Base-by-base conservation (phyloP, 2,113 vertebrate species). In the Ceyx margarethae region DNA sequence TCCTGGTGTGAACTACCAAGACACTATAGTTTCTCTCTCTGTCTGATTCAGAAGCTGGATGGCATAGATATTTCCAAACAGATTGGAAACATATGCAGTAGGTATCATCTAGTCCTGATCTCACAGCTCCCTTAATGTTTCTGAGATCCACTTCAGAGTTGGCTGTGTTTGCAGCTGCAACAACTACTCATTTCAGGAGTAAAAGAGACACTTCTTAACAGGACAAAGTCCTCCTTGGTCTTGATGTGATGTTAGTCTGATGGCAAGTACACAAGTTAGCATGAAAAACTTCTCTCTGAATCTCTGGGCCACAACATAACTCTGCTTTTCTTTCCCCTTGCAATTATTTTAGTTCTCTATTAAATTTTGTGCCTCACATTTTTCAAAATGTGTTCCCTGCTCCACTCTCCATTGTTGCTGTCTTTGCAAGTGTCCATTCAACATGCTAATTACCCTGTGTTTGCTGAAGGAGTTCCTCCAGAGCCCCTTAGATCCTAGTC, bases 391-490 rank as follows among this genome's bases (percentile, higher is more conserved):
- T 60, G 29, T 81, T 87, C 46, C 17, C 10, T 88, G 5, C 8
- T 90, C 9, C 37, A 28, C 10, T 65, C n/a, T 46, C 46, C 19
- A 31, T 15, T 69, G 58, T 53, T 72, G 26, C 19, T 67, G 15
- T 51, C 81, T 91, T 92, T 87, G 54, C 54, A 90, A 22, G 9
- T 58, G 46, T 93, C 83, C 81, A 79, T 87, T 82, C 78, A 56
- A 62, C 48, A 64, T 29, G 57, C 2, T 92, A 87, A 95, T 89
- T 92, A 61, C 57, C 50, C 26, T 75, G 28, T 58, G 54, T 89
- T 73, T 87, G 74, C 53, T 78, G 89, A 88, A 94, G 73, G 85
- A 88, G 64, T 50, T 94, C 28, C 90, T 93, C 73, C n/a, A 42
- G 67, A 79, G 78, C 25, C 65, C 43, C 78, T 91, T 76, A 79